Conservation (phyloP, 2,888 invertebrate genomes). For the Chloroclystis v-ata region DNA sequence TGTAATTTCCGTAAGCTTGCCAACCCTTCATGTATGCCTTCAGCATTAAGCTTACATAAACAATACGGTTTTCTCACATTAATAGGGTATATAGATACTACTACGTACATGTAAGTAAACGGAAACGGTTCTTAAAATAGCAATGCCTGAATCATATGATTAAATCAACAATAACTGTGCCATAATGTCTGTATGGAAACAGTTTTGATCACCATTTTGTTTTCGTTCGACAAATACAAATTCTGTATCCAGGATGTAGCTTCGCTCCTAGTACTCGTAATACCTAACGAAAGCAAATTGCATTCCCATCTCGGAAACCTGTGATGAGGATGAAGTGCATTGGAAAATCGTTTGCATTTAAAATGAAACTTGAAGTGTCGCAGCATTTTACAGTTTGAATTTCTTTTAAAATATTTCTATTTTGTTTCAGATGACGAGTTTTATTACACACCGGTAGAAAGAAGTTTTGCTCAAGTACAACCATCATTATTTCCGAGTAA, state of each 20-base stretch:
- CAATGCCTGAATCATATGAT: no score
- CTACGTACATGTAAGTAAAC: no score
- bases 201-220: no score
- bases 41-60: not conserved
- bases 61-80: not conserved
- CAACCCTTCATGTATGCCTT: not conserved
- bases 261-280: not conserved
- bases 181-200: no score
- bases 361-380: not conserved
- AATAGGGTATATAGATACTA: not conserved
- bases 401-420: slow-evolving; percentile 19
- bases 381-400: not conserved
- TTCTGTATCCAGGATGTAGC: slow-evolving; percentile 8
- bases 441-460: slow-evolving; percentile 70
- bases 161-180: no score
- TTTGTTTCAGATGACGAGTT: slow-evolving; percentile 71
- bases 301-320: slow-evolving; percentile 11
- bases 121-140: no score
- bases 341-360: slow-evolving; percentile 4
- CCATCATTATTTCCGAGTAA: slow-evolving; percentile 65
- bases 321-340: slow-evolving; percentile 3
- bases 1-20: slow-evolving; percentile 53
- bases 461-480: slow-evolving; percentile 75
- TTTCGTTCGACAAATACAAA: slow-evolving; percentile 3
- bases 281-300: slow-evolving; percentile 5